A percentile compares a stretch with the other conserved stretches of the same genome.
phyloP scores from a whole-genome alignment of 1,140 invertebrate genomes.

The Oedothorax gibbosus region DNA sequence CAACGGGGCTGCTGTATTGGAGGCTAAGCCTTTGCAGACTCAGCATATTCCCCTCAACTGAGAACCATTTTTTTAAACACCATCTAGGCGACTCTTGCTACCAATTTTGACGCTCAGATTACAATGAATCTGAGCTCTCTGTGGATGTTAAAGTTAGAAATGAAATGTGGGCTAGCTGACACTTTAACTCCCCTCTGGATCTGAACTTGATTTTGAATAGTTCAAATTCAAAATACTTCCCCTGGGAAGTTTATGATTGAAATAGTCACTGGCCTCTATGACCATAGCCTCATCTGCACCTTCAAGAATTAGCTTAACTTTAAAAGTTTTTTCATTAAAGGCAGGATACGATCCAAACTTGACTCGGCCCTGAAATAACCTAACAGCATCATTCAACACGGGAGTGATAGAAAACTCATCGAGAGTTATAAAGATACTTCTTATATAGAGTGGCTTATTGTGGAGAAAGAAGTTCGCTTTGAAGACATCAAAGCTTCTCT shows the following conservation, averaged over 20 bases:
- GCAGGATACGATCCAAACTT: conserved; percentile 80
- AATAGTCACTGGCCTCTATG: conserved; percentile 64
- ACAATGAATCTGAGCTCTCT: no score
- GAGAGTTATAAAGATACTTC: conserved; percentile 71
- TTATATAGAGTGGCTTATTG: conserved; percentile 67
- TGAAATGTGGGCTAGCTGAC: no score
- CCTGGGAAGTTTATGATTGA: conserved; percentile 65
- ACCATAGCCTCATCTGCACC: conserved; percentile 65
- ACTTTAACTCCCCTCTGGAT: no score
- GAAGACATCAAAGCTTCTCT: conserved; percentile 72
- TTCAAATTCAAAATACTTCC: conserved; percentile 66
- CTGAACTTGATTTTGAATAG: no score
- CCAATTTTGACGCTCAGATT: no score
- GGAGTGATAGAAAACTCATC: conserved; percentile 74
- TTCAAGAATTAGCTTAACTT: conserved; percentile 71
- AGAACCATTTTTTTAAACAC: no score
- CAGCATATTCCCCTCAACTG: no score
- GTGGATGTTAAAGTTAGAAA: no score
- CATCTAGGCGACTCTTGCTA: no score
- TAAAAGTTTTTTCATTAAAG: conserved; percentile 71
- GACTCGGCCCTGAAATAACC: conserved; percentile 72
- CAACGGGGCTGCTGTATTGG: no score
- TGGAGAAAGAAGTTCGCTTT: conserved; percentile 68
- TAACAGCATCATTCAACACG: conserved; percentile 72
- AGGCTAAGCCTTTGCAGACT: no score